Conservation (phyloP, 2,888 invertebrate genomes). For the Scaptomyza caliginosa region DNA sequence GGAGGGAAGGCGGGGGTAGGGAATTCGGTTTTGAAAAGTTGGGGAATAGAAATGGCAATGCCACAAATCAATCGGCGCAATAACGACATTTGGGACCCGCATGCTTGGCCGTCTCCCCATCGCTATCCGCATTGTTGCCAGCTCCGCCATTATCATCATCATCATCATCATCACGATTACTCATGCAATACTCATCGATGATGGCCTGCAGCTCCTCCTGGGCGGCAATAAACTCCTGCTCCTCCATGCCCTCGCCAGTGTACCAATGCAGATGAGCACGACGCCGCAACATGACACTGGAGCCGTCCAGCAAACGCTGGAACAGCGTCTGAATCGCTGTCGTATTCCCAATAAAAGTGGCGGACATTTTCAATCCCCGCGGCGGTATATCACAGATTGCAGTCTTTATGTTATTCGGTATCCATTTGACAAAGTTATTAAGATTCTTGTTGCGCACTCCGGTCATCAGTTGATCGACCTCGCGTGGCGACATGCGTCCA, state of each 20-base stretch:
- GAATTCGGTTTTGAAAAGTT: not conserved
- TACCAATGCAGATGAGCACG: conserved; percentile 95
- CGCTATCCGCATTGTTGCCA: not conserved
- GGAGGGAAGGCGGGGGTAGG: no score
- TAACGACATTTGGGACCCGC: conserved; percentile 34
- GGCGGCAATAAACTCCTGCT: conserved; percentile 93
- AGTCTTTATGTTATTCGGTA: conserved; percentile 93
- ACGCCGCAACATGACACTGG: conserved; percentile 92
- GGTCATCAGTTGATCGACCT: conserved; percentile 85
- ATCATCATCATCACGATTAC: conserved; percentile 35
- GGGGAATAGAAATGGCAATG: no score
- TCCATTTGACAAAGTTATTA: conserved; percentile 91
- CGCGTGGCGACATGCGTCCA: conserved; percentile 80
- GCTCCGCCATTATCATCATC: conserved; percentile 2
- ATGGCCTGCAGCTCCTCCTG: conserved; percentile 91
- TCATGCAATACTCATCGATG: conserved; percentile 87
- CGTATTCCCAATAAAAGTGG: conserved; percentile 93
- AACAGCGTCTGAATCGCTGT: conserved; percentile 93
- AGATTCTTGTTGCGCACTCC: conserved; percentile 91
- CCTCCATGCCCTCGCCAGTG: conserved; percentile 94
- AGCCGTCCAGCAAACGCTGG: conserved; percentile 90
- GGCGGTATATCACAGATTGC: conserved; percentile 94
- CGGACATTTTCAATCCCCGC: conserved; percentile 93
- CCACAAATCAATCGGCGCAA: conserved; percentile 38
- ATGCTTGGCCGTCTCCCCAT: not conserved